Conservation (phyloP, 1,140 invertebrate species). For the Drosophila yakuba region DNA sequence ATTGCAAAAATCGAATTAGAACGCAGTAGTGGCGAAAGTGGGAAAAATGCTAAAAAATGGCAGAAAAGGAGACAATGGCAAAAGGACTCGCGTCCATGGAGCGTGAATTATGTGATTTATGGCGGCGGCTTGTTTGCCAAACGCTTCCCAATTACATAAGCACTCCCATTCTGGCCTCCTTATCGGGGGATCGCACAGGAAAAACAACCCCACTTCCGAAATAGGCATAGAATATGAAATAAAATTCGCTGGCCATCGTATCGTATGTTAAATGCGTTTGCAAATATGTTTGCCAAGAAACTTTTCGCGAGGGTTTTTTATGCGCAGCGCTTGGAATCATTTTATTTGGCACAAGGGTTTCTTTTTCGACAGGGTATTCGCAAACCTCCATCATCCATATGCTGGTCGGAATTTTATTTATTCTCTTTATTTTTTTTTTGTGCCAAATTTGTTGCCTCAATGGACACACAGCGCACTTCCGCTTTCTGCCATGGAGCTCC, state of each 20-base stretch:
- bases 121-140: constrained; percentile 71
- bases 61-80: constrained; percentile 56
- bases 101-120: constrained; percentile 82
- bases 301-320: constrained; percentile 40
- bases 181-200: not conserved
- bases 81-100: constrained; percentile 51
- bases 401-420: constrained; percentile 40
- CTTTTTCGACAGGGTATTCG: constrained; percentile 18
- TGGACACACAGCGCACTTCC: constrained; percentile 65
- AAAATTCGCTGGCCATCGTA: constrained; percentile 38
- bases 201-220: constrained; percentile 14
- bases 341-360: constrained; percentile 6
- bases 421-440: constrained; percentile 7
- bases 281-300: constrained; percentile 61
- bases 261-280: constrained; percentile 70
- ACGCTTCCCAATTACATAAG: constrained; percentile 77
- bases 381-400: constrained; percentile 25
- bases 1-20: constrained; percentile 75
- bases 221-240: constrained; percentile 59
- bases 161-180: constrained; percentile 21
- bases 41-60: constrained; percentile 26
- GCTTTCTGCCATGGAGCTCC: constrained; percentile 18
- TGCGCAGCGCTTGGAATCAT: constrained; percentile 1
- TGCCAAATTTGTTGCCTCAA: constrained; percentile 79
- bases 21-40: constrained; percentile 12